These are phyloP conservation scores for Temnothorax nylanderi DNA, from an alignment of 1,140 invertebrate species.

Conservation along the genomic window DNA sequence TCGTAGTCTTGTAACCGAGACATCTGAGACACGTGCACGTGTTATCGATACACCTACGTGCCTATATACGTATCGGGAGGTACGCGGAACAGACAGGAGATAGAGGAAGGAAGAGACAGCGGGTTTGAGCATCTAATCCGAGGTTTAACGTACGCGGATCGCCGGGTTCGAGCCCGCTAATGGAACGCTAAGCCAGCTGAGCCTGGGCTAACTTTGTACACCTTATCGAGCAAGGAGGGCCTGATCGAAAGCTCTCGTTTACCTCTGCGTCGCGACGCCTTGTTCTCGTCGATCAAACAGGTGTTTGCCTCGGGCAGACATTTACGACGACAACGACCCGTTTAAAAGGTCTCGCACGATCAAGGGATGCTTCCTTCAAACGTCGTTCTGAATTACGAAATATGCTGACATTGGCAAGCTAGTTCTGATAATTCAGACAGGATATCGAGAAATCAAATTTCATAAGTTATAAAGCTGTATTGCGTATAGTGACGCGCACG, in stretches of 20 bases:
- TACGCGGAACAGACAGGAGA: not conserved
- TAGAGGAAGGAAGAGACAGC: not conserved
- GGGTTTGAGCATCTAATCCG: conserved; percentile 64
- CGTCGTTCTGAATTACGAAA: not conserved
- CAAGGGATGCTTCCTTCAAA: conserved; percentile 1
- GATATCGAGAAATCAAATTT: not conserved
- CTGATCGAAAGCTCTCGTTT: conserved; percentile 79
- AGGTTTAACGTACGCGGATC: conserved; percentile 67
- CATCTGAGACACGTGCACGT: conserved; percentile 56
- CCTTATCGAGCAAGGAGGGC: conserved; percentile 75
- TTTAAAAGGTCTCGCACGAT: conserved; percentile 9
- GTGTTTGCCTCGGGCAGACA: conserved; percentile 66
- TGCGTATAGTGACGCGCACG: not conserved
- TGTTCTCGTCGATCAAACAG: conserved; percentile 70
- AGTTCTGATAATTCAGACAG: not conserved
- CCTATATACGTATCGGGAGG: conserved; percentile 24
- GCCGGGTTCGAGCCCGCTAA: conserved; percentile 79
- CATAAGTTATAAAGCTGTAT: not conserved
- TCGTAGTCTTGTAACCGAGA: conserved; percentile 55
- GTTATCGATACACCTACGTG: conserved; percentile 29
- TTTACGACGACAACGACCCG: conserved; percentile 61
- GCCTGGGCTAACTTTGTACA: conserved; percentile 80
- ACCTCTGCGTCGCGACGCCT: conserved; percentile 64
- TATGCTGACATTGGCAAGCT: not conserved
- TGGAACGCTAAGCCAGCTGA: conserved; percentile 84